Evolutionary conservation across 2,113 vertebrate species (phyloP).

Genomic region (Castor canadensis): DNA sequence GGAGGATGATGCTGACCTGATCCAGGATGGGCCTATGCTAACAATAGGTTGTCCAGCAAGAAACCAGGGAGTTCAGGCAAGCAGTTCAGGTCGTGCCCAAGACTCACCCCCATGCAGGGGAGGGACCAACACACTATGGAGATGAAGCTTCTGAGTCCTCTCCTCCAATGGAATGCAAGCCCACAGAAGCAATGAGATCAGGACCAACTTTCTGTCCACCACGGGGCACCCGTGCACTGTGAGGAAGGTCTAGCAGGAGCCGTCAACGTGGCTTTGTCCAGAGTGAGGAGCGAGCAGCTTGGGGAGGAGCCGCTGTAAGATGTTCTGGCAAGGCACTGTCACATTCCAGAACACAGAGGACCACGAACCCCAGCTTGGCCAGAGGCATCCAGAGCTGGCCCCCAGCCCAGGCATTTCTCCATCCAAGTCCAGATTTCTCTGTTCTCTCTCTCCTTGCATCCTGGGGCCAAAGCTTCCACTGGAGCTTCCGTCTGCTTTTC

Average conservation of each 20-base stretch:
- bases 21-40: not conserved
- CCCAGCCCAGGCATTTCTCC: not conserved
- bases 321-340: not conserved
- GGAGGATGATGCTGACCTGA: not conserved
- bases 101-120: no score
- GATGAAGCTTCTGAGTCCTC: not conserved
- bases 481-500: not conserved
- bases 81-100: rapidly evolving
- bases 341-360: constrained; percentile 55
- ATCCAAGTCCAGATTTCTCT: not conserved
- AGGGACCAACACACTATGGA: rapidly evolving
- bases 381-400: not conserved
- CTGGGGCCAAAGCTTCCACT: constrained; percentile 2
- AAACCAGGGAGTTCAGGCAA: not conserved
- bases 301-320: not conserved
- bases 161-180: not conserved
- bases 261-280: constrained; percentile 46
- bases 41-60: rapidly evolving
- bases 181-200: not conserved
- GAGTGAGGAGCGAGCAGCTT: not conserved
- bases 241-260: not conserved
- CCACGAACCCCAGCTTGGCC: not conserved
- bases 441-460: not conserved
- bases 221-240: constrained; percentile 68
- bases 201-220: constrained; percentile 65